Percentiles rank a stretch among this genome's conserved stretches.
These are phyloP conservation scores for Limnephilus rhombicus DNA, from an alignment of 2,888 invertebrate species.

Conservation along the genomic window DNA sequence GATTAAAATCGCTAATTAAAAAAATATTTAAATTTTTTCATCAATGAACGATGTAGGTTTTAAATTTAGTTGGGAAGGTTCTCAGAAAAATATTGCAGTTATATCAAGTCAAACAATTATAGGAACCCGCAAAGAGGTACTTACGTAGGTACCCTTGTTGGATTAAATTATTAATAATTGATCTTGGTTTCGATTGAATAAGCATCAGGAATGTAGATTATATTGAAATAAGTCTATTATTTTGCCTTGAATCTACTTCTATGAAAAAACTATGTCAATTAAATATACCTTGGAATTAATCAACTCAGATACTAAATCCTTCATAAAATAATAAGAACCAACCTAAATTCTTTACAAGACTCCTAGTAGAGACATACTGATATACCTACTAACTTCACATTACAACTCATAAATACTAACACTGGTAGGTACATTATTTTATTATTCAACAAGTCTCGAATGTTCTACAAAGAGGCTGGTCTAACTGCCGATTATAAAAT, in stretches of 20 bases:
- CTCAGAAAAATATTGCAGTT: too few species aligned
- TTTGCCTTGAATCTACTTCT: background rate
- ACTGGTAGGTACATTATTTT: too few species aligned
- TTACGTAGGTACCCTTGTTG: background rate
- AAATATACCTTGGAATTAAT: background rate
- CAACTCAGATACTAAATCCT: background rate
- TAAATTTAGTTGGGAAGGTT: too few species aligned
- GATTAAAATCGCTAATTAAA: too few species aligned
- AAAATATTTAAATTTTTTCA: too few species aligned
- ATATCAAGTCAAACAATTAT: too few species aligned
- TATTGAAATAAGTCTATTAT: background rate
- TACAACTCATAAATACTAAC: background rate
- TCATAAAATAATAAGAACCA: background rate
- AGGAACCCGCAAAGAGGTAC: too few species aligned
- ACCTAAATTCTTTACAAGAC: background rate
- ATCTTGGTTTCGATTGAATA: background rate
- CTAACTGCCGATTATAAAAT: conserved; percentile 34
- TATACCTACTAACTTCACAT: background rate
- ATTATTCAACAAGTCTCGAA: background rate
- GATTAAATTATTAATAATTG: background rate
- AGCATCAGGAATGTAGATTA: background rate
- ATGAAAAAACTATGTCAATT: background rate
- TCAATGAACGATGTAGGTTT: too few species aligned
- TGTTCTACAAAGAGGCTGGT: background rate
- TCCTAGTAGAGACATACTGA: background rate